Evolutionary conservation across 2,888 invertebrate species (phyloP).

Genomic region (Acleris literana): DNA sequence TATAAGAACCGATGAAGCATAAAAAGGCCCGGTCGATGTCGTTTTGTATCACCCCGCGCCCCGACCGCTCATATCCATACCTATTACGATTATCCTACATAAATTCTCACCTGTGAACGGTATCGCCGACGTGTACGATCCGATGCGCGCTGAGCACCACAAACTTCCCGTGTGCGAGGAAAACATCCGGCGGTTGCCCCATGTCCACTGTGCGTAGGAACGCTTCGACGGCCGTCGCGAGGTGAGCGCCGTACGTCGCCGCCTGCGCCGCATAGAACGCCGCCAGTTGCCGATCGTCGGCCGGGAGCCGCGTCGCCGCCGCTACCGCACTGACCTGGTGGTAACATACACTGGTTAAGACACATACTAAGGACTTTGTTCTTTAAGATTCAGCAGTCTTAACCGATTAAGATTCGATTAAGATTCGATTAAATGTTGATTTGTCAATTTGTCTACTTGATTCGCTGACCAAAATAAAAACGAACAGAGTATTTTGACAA

Average conservation of each 20-base stretch:
- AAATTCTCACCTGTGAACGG: constrained; percentile 85
- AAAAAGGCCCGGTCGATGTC: no score
- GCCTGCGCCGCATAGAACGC: constrained; percentile 95
- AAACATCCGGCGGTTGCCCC: constrained; percentile 96
- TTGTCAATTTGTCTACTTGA: no score
- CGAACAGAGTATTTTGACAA: no score
- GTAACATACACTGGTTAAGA: neutral
- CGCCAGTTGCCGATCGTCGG: constrained; percentile 92
- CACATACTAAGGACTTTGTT: neutral
- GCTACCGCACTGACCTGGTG: constrained; percentile 77
- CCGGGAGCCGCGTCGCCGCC: constrained; percentile 83
- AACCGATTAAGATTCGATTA: no score
- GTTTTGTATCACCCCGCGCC: no score
- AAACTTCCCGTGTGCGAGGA: constrained; percentile 96
- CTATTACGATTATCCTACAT: neutral
- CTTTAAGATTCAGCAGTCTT: no score
- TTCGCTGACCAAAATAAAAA: no score
- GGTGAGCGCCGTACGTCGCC: constrained; percentile 91
- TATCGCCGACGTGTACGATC: constrained; percentile 97
- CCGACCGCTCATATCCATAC: no score
- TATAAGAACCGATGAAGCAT: no score
- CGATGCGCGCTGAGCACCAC: constrained; percentile 97
- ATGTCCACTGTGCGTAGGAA: constrained; percentile 95
- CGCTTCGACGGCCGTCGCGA: constrained; percentile 95
- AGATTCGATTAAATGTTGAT: no score